Conservation (phyloP, 1,140 invertebrate genomes). For the Drosophila pseudoananassae region DNA sequence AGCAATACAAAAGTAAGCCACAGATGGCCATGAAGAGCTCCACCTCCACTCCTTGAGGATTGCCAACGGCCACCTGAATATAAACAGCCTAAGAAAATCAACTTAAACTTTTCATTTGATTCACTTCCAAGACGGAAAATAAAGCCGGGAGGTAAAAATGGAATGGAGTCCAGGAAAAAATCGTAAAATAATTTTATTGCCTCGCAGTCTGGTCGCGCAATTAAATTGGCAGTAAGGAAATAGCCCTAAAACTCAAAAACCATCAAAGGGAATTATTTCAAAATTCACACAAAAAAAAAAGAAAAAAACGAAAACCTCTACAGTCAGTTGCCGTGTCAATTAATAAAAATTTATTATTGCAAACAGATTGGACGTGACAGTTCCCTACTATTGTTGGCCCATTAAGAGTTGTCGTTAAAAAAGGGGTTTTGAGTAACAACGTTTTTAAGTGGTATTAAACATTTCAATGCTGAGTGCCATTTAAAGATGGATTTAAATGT, state of each 20-base stretch:
- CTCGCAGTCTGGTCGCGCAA: slow-evolving; percentile 74
- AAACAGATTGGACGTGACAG: slow-evolving; percentile 28
- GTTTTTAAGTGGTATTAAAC: slow-evolving; percentile 41
- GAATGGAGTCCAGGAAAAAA: slow-evolving; percentile 41
- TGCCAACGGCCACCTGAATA: slow-evolving; percentile 30
- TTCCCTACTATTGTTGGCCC: slow-evolving; percentile 39
- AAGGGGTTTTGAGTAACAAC: slow-evolving; percentile 17
- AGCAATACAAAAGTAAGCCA: slow-evolving; percentile 39
- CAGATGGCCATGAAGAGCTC: slow-evolving; percentile 20
- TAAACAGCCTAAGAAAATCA: slow-evolving; percentile 56
- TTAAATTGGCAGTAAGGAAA: slow-evolving; percentile 52
- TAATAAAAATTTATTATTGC: slow-evolving; percentile 73
- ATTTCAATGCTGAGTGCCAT: slow-evolving; percentile 15
- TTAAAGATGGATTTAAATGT: slow-evolving; percentile 5
- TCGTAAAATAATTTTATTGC: slow-evolving; percentile 80
- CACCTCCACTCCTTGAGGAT: slow-evolving; percentile 17
- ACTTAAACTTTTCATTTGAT: slow-evolving; percentile 67
- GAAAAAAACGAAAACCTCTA: slow-evolving; percentile 28
- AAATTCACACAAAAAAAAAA: slow-evolving; percentile 24
- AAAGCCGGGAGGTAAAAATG: not conserved
- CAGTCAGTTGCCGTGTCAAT: slow-evolving; percentile 73
- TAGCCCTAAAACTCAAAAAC: slow-evolving; percentile 34
- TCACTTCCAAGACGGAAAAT: slow-evolving; percentile 30
- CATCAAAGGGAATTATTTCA: slow-evolving; percentile 43
- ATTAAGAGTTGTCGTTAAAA: slow-evolving; percentile 29